Conservation (phyloP, 1,140 invertebrate genomes). For the Rhopalosiphum padi region DNA sequence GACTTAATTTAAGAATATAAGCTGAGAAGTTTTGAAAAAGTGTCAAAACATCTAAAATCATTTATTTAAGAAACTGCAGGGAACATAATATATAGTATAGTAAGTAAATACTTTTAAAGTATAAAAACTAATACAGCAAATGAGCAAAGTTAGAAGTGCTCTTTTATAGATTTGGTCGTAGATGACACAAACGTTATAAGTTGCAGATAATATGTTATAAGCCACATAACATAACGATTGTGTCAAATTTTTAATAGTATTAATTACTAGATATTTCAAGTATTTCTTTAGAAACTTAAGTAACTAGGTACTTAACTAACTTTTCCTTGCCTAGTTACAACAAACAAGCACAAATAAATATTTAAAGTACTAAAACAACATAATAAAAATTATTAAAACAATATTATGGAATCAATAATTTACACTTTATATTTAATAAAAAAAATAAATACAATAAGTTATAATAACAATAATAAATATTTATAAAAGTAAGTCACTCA, state of each 20-base stretch:
- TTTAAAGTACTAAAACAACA: neutral
- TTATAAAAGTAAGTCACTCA: constrained; percentile 14
- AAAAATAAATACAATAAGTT: constrained; percentile 7
- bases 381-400: neutral
- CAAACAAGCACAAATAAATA: neutral
- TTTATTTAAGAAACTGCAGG: neutral
- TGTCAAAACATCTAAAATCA: neutral
- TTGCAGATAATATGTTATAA: neutral
- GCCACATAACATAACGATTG: neutral
- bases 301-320: neutral
- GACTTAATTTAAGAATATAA: neutral
- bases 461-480: neutral
- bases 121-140: neutral
- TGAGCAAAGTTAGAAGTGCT: neutral
- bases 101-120: constrained; percentile 11
- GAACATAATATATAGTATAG: neutral
- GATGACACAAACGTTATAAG: neutral
- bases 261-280: neutral
- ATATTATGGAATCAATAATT: neutral
- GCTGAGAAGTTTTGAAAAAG: neutral
- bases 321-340: neutral
- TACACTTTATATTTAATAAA: constrained; percentile 1
- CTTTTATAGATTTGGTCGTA: neutral
- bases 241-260: neutral
- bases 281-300: neutral